Percentiles rank a stretch among this genome's conserved stretches.
Evolutionary conservation across 2,797 vertebrate species (phyloP).

Genomic region (Melopsittacus undulatus): DNA sequence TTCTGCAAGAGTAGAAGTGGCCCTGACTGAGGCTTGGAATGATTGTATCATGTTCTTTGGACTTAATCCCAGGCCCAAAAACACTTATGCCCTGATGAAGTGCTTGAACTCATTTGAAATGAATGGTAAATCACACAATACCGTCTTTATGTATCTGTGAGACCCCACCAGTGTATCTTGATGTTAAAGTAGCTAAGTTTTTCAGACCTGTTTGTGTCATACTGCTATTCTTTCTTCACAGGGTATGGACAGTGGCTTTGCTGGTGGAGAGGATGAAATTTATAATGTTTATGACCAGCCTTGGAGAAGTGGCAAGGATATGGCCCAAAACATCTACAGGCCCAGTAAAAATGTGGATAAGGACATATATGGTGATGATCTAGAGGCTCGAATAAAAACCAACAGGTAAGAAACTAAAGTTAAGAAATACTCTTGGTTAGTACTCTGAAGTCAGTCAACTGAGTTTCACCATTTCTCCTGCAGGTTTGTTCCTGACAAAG

Average conservation of each 20-base stretch:
- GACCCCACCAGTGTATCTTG: neutral
- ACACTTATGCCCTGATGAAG: neutral
- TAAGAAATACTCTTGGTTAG: neutral
- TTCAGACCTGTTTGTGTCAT: neutral
- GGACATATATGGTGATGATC: slow-evolving; percentile 89
- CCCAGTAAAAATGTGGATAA: slow-evolving; percentile 93
- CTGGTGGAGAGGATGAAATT: slow-evolving; percentile 92
- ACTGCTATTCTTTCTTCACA: slow-evolving; percentile 54
- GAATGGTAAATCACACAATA: neutral
- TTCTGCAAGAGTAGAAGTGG: neutral
- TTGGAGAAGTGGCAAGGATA: slow-evolving; percentile 89
- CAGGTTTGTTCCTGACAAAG: slow-evolving; percentile 91
- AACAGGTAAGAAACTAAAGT: slow-evolving; percentile 81
- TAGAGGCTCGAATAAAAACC: slow-evolving; percentile 89
- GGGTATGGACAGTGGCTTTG: slow-evolving; percentile 97
- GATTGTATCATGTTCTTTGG: neutral
- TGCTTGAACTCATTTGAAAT: neutral
- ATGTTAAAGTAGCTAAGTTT: neutral
- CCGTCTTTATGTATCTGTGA: neutral
- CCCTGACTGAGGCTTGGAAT: neutral
- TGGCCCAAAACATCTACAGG: slow-evolving; percentile 96
- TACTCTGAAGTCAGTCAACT: neutral
- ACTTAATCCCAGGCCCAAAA: neutral
- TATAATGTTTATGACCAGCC: slow-evolving; percentile 97
- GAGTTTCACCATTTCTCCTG: neutral